These are phyloP conservation scores for Drosophila cognata DNA, from an alignment of 2,888 invertebrate species.

Conservation along the genomic window DNA sequence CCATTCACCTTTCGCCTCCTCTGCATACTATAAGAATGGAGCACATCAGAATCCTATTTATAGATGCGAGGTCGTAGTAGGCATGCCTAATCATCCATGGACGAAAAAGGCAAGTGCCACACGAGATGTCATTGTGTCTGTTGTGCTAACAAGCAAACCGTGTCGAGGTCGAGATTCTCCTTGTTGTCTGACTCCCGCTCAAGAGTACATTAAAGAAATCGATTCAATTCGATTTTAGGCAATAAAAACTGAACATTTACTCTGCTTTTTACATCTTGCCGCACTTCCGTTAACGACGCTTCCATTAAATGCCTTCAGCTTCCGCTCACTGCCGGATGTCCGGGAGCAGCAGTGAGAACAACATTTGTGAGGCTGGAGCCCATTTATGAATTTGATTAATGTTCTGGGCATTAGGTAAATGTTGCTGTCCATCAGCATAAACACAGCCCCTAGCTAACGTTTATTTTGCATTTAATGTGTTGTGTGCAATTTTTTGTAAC, in stretches of 20 bases:
- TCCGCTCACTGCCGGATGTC: conserved; percentile 40
- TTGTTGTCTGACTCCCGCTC: conserved; percentile 28
- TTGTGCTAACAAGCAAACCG: conserved; percentile 5
- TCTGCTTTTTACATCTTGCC: conserved; percentile 33
- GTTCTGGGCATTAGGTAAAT: conserved; percentile 63
- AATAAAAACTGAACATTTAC: conserved; percentile 76
- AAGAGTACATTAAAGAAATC: conserved; percentile 73
- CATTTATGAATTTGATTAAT: conserved; percentile 80
- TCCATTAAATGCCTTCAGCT: conserved; percentile 39
- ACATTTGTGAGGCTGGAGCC: conserved; percentile 28
- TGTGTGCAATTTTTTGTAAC: conserved; percentile 65
- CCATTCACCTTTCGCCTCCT: conserved; percentile 61
- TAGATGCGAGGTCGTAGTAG: conserved; percentile 16
- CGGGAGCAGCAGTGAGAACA: conserved; percentile 9
- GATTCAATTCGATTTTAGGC: conserved; percentile 68
- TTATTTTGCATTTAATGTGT: conserved; percentile 78
- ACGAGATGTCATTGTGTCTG: conserved; percentile 48
- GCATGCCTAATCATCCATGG: conserved; percentile 74
- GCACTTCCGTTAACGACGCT: conserved; percentile 46
- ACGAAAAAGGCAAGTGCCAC: conserved; percentile 68
- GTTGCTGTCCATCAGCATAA: conserved; percentile 69
- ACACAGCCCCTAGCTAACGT: conserved; percentile 61
- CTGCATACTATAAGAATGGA: conserved; percentile 1
- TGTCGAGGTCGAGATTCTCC: conserved; percentile 24
- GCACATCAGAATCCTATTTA: not conserved